A percentile compares a stretch with the other conserved stretches of the same genome.
Conservation (phyloP, 2,113 vertebrate species). For the Psittacara wagleri region DNA sequence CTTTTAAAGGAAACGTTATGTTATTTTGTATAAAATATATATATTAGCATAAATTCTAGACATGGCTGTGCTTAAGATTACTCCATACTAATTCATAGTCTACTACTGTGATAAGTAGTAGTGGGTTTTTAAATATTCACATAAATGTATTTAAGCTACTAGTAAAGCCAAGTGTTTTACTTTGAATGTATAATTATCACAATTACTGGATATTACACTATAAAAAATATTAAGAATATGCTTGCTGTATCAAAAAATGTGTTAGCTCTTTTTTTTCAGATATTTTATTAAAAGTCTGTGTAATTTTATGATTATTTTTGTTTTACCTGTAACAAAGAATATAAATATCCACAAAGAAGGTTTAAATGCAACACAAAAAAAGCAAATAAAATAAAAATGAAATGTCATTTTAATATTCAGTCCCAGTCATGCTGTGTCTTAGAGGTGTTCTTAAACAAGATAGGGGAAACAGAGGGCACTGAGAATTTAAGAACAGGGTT, state of each 20-base stretch:
- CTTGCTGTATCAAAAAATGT: background rate
- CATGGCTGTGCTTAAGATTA: background rate
- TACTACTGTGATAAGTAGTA: background rate
- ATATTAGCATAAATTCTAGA: background rate
- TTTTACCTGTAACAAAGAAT: background rate
- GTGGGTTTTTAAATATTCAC: background rate
- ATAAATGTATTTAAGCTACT: background rate
- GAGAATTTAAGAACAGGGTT: background rate
- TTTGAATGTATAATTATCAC: background rate
- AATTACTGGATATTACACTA: background rate
- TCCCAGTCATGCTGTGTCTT: background rate
- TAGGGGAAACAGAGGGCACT: background rate
- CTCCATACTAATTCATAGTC: background rate
- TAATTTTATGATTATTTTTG: background rate
- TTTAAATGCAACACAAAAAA: background rate
- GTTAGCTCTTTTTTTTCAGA: background rate
- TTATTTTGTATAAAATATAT: background rate
- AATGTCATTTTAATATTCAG: background rate
- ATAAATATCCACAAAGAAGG: background rate
- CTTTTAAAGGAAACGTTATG: background rate
- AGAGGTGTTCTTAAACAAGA: background rate
- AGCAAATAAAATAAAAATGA: background rate
- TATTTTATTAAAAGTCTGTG: background rate
- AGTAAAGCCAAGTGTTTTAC: background rate
- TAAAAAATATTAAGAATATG: background rate